Evolutionary conservation across 2,797 vertebrate genomes (phyloP).

Genomic region (Ceryle rudis): DNA sequence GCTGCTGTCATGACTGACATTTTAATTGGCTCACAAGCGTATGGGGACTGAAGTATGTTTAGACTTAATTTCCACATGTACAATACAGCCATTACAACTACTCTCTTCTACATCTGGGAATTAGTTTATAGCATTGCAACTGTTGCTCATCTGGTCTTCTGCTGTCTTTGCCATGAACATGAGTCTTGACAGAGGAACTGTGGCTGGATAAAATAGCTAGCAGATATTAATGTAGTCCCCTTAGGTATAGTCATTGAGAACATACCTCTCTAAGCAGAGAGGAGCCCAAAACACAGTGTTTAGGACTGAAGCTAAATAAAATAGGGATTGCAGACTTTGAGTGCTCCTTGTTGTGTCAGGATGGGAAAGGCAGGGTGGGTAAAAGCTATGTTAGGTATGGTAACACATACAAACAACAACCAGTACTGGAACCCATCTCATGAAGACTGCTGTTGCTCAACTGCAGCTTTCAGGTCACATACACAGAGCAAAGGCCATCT

Average conservation of each 20-base stretch:
- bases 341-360: neutral
- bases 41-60: conserved; percentile 46
- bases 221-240: conserved; percentile 2
- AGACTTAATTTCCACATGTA: conserved; percentile 63
- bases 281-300: neutral
- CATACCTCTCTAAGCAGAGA: neutral
- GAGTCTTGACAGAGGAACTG: conserved; percentile 33
- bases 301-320: neutral
- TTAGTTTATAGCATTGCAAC: conserved; percentile 53
- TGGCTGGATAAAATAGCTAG: conserved; percentile 22
- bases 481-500: neutral
- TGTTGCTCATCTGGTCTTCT: conserved; percentile 62
- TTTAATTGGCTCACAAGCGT: conserved; percentile 36
- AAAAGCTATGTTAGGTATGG: neutral
- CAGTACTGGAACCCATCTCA: neutral
- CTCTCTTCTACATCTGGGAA: conserved; percentile 65
- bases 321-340: neutral
- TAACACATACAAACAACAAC: neutral
- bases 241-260: neutral
- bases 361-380: neutral
- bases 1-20: conserved; percentile 51
- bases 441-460: neutral
- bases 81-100: conserved; percentile 38
- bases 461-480: neutral
- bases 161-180: conserved; percentile 39